Conservation (phyloP, 2,113 vertebrate species). For the Madoqua kirkii region DNA sequence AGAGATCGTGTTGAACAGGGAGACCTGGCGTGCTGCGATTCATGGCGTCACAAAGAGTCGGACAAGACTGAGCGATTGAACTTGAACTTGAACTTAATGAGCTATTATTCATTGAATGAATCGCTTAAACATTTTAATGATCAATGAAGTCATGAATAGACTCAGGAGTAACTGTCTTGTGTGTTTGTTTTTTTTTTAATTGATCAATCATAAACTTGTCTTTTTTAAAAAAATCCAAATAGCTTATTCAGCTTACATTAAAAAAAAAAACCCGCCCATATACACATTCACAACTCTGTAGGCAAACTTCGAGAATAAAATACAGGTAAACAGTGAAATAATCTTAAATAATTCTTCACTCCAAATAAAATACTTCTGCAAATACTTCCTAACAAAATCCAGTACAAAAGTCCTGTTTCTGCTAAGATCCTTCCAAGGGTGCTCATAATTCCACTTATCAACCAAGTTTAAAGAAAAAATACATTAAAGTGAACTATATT, state of each 20-base stretch:
- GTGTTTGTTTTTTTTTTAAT: slow-evolving; percentile 67
- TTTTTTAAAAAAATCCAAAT: slow-evolving; percentile 62
- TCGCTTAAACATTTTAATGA: neutral
- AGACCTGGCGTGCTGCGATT: no score
- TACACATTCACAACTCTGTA: slow-evolving; percentile 59
- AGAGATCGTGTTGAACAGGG: no score
- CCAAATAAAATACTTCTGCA: slow-evolving; percentile 61
- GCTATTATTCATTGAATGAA: neutral
- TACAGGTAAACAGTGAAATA: slow-evolving; percentile 67
- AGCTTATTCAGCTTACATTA: slow-evolving; percentile 71
- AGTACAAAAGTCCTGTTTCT: neutral
- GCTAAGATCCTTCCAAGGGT: neutral
- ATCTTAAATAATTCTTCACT: slow-evolving; percentile 73
- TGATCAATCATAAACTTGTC: slow-evolving; percentile 74
- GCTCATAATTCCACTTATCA: neutral
- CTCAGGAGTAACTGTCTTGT: neutral
- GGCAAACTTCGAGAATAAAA: slow-evolving; percentile 66
- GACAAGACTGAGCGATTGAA: no score
- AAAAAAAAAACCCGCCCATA: slow-evolving; percentile 48
- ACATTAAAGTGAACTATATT: neutral
- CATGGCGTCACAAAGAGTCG: no score
- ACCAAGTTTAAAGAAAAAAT: neutral
- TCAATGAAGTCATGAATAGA: neutral
- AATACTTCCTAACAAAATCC: slow-evolving; percentile 33
- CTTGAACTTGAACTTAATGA: no score